Evolutionary conservation across 2,113 vertebrate species (phyloP).

Genomic region (Strigops habroptila): DNA sequence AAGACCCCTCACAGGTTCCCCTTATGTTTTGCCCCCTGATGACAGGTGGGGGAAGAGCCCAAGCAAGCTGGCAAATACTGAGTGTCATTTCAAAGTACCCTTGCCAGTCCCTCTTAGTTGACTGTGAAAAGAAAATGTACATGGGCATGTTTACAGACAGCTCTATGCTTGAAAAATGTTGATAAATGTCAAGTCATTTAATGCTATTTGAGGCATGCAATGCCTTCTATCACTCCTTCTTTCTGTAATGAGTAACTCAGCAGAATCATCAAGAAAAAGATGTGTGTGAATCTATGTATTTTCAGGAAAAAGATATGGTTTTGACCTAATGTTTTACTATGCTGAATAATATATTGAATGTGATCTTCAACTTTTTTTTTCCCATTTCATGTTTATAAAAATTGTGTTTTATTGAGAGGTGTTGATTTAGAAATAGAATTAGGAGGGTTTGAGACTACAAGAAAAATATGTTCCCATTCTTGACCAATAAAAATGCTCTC

Average conservation of each 20-base stretch:
- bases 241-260: not conserved
- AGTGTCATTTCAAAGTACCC: not conserved
- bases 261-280: not conserved
- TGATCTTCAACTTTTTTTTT: not conserved
- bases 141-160: not conserved
- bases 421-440: not conserved
- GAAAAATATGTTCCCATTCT: not conserved
- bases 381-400: not conserved
- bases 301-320: not conserved
- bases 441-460: not conserved
- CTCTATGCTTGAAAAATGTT: not conserved
- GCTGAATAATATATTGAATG: not conserved
- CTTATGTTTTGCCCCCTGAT: not conserved
- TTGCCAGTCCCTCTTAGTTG: not conserved
- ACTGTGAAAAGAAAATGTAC: not conserved
- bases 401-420: not conserved
- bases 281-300: not conserved
- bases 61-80: not conserved
- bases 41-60: not conserved
- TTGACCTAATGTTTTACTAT: not conserved
- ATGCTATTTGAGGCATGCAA: not conserved
- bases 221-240: not conserved
- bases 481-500: not conserved
- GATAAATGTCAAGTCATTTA: not conserved
- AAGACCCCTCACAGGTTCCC: not conserved